Percentiles rank a stretch among this genome's conserved stretches.
phyloP scores from a whole-genome alignment of 2,113 vertebrate species.

The Pithys albifrons region DNA sequence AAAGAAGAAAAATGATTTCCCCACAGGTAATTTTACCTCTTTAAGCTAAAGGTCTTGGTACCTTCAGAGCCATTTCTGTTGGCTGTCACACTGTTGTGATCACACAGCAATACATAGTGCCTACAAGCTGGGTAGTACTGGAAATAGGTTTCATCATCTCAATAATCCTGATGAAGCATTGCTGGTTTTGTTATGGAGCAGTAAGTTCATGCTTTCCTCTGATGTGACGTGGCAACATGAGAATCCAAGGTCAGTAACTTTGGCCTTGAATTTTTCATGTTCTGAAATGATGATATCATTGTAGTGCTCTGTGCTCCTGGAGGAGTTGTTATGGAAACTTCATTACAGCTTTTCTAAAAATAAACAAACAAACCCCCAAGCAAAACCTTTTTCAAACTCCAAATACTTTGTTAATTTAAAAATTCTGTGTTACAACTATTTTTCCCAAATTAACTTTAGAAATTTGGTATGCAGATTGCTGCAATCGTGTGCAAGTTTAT shows the following conservation, averaged over 20 bases:
- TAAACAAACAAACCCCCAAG: neutral
- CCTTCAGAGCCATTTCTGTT: neutral
- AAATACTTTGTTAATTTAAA: neutral
- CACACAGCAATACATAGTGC: neutral
- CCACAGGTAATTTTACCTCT: neutral
- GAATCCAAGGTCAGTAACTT: neutral
- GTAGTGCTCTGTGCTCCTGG: neutral
- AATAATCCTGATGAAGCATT: neutral
- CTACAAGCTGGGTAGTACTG: neutral
- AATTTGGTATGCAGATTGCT: neutral
- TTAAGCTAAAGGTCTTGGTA: neutral
- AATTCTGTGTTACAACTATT: neutral
- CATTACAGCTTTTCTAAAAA: neutral
- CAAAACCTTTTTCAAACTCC: neutral
- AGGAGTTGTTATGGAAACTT: neutral
- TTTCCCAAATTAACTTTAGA: neutral
- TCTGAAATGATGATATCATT: neutral
- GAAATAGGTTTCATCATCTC: neutral
- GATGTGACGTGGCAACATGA: neutral
- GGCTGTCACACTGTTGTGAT: neutral
- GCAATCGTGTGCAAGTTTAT: neutral
- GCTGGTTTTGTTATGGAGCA: neutral
- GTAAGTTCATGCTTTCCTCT: neutral
- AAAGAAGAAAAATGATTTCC: neutral
- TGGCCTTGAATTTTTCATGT: neutral